A percentile compares a stretch with the other conserved stretches of the same genome.
These are phyloP conservation scores for Watsonalla binaria DNA, from an alignment of 2,888 invertebrate species.

Conservation along the genomic window DNA sequence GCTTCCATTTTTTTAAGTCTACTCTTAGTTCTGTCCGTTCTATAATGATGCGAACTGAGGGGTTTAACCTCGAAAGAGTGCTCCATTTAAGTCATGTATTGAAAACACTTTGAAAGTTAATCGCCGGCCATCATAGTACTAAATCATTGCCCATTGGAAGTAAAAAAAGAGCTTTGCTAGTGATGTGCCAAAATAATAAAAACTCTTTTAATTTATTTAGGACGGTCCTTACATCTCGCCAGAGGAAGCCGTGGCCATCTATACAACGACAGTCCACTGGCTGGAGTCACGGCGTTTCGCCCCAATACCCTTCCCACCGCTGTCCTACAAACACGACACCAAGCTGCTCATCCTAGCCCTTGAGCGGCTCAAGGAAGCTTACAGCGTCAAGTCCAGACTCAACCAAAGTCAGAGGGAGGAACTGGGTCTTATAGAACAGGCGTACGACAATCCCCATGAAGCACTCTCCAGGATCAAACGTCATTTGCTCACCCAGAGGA, in stretches of 20 bases:
- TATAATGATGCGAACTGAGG: too few species aligned
- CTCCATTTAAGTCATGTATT: too few species aligned
- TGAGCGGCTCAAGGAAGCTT: slow-evolving; percentile 97
- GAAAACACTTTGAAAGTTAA: not conserved
- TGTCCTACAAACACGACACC: slow-evolving; percentile 99
- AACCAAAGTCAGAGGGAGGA: slow-evolving; percentile 99
- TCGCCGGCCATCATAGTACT: too few species aligned
- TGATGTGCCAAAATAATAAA: not conserved
- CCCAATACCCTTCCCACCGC: slow-evolving; percentile 99
- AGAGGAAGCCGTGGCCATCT: slow-evolving; percentile 99
- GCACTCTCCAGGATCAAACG: slow-evolving; percentile 99
- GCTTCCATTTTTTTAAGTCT: too few species aligned
- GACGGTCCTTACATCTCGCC: slow-evolving; percentile 99
- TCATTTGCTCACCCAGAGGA: slow-evolving; percentile 98
- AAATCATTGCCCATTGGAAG: too few species aligned
- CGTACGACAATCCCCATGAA: slow-evolving; percentile 99
- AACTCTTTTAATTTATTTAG: slow-evolving; percentile 42
- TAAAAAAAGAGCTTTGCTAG: not conserved
- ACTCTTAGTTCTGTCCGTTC: too few species aligned
- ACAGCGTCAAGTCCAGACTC: slow-evolving; percentile 96
- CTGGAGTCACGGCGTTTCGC: slow-evolving; percentile 98
- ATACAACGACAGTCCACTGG: slow-evolving; percentile 99
- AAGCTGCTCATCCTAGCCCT: slow-evolving; percentile 97
- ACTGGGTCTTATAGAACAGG: slow-evolving; percentile 98
- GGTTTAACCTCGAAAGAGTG: too few species aligned